Evolutionary conservation across 2,797 vertebrate species (phyloP).

Genomic region (Hippoglossus hippoglossus): DNA sequence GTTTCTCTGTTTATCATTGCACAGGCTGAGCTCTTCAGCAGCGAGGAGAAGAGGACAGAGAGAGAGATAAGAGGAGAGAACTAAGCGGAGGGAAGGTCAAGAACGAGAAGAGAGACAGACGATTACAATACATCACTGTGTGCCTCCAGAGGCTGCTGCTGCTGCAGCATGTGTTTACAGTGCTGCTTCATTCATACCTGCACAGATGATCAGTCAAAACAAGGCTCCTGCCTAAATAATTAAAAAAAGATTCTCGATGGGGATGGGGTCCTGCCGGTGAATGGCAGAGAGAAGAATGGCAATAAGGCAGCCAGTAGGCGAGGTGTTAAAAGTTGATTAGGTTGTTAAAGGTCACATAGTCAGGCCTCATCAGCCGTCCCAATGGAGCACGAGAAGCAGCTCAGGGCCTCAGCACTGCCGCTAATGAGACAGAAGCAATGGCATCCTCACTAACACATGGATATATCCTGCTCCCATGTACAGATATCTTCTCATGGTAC

Average conservation of each 20-base stretch:
- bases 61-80: slow-evolving; percentile 41
- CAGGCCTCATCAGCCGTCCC: slow-evolving; percentile 83
- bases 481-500: slow-evolving; percentile 46
- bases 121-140: slow-evolving; percentile 52
- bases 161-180: slow-evolving; percentile 56
- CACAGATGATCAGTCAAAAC: slow-evolving; percentile 40
- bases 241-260: slow-evolving; percentile 31
- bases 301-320: slow-evolving; percentile 75
- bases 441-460: slow-evolving; percentile 68
- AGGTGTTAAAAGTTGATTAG: slow-evolving; percentile 90
- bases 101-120: slow-evolving; percentile 52
- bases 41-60: slow-evolving; percentile 32
- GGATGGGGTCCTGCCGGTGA: slow-evolving; percentile 39
- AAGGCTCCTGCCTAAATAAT: slow-evolving; percentile 31
- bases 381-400: slow-evolving; percentile 75
- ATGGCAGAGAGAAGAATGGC: slow-evolving; percentile 68
- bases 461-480: slow-evolving; percentile 58
- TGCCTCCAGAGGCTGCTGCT: slow-evolving; percentile 55
- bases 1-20: slow-evolving; percentile 39
- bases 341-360: slow-evolving; percentile 86
- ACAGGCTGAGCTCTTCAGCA: slow-evolving; percentile 34
- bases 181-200: slow-evolving; percentile 49
- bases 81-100: slow-evolving; percentile 63
- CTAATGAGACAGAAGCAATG: slow-evolving; percentile 79
- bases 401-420: slow-evolving; percentile 68